Evolutionary conservation across 2,888 invertebrate species (phyloP).

Genomic region (Dryococelus australis): DNA sequence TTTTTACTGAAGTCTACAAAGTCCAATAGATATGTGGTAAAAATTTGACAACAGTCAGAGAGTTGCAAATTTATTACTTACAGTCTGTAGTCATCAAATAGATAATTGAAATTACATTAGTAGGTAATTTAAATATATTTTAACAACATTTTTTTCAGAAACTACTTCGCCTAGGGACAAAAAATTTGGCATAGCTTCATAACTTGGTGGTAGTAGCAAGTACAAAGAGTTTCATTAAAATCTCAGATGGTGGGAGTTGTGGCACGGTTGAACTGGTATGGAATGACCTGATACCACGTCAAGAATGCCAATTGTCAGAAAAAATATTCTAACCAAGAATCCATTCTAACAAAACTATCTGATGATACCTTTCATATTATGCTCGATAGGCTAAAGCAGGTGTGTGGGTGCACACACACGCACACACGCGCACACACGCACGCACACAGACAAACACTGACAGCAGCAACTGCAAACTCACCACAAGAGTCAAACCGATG

Average conservation of each 20-base stretch:
- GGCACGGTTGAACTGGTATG: too few species aligned
- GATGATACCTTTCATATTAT: too few species aligned
- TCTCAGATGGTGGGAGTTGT: not conserved
- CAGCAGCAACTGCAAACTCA: conserved; percentile 47
- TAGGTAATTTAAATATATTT: not conserved
- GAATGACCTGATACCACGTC: too few species aligned
- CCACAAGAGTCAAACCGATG: conserved; percentile 73
- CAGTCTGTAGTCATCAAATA: too few species aligned
- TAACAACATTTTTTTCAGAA: not conserved
- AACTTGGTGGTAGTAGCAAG: conserved; percentile 11
- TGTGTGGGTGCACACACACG: too few species aligned
- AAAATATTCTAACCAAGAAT: too few species aligned
- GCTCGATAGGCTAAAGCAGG: too few species aligned
- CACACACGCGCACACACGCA: too few species aligned
- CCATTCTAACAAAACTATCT: too few species aligned
- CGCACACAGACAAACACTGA: too few species aligned
- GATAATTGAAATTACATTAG: too few species aligned
- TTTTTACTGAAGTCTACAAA: not conserved
- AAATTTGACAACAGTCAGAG: not conserved
- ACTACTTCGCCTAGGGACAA: not conserved
- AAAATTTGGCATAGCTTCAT: not conserved
- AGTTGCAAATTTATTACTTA: not conserved
- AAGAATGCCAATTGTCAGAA: too few species aligned
- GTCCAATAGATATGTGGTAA: not conserved
- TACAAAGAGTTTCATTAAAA: not conserved